A percentile compares a stretch with the other conserved stretches of the same genome.
These are phyloP conservation scores for Mesembrinibis cayennensis DNA, from an alignment of 2,113 vertebrate genomes.

Conservation along the genomic window DNA sequence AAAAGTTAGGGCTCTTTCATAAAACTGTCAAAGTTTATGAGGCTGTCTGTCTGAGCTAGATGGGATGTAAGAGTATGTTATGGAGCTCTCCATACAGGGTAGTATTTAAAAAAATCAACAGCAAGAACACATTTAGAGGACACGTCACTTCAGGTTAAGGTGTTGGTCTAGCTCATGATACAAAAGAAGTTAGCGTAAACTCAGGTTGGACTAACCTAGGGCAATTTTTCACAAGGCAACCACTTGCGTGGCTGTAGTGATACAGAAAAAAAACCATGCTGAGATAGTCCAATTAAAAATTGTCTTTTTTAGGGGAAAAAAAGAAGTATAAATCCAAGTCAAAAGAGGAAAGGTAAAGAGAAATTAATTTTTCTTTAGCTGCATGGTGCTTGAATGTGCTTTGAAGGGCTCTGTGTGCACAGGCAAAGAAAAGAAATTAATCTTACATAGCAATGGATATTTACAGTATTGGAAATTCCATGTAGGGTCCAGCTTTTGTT, in stretches of 20 bases:
- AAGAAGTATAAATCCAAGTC: not conserved
- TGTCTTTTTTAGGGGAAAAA: not conserved
- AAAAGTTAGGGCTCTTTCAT: not conserved
- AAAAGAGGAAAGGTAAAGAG: not conserved
- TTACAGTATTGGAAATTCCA: not conserved
- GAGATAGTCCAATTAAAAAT: constrained; percentile 3
- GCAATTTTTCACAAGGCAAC: not conserved
- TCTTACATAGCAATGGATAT: not conserved
- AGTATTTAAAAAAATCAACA: not conserved
- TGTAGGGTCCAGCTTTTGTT: not conserved
- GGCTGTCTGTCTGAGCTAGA: not conserved
- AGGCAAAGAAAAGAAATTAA: not conserved
- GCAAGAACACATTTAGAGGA: not conserved
- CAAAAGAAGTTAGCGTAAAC: not conserved
- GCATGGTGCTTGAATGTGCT: not conserved
- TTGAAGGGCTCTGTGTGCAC: not conserved
- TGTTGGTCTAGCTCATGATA: not conserved
- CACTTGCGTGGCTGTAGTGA: not conserved
- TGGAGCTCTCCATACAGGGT: not conserved
- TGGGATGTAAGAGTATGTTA: not conserved
- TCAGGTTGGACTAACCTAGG: not conserved
- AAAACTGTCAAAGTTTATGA: not conserved
- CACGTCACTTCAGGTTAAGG: not conserved
- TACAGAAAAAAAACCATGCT: not conserved
- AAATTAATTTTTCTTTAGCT: not conserved